Percentiles rank a stretch among this genome's conserved stretches.
These are phyloP conservation scores for Gryon sp. DNA, from an alignment of 1,140 invertebrate species.

Conservation along the genomic window DNA sequence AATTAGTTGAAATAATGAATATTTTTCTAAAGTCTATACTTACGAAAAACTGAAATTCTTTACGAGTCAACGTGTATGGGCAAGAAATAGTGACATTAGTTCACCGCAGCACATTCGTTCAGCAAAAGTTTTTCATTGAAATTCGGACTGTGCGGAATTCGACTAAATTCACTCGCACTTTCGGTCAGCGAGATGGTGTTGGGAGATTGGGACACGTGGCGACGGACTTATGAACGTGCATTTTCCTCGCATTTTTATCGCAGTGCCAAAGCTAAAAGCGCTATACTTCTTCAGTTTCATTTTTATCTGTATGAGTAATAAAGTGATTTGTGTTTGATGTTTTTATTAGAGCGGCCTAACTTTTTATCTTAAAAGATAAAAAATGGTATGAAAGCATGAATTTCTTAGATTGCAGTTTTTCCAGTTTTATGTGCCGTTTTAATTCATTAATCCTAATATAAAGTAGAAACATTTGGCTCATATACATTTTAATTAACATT, in stretches of 20 bases:
- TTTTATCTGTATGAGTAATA: constrained; percentile 9
- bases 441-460: too few species aligned
- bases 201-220: constrained; percentile 34
- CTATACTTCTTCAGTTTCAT: constrained; percentile 3
- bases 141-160: constrained; percentile 35
- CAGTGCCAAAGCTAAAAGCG: constrained; percentile 4
- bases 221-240: constrained; percentile 37
- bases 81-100: constrained; percentile 13
- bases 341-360: constrained; percentile 18
- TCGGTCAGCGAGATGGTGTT: constrained; percentile 56
- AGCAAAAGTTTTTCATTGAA: constrained; percentile 51
- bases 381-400: too few species aligned
- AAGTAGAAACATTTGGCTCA: too few species aligned
- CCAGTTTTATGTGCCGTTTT: too few species aligned
- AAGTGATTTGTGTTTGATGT: constrained; percentile 7
- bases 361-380: too few species aligned
- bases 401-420: too few species aligned
- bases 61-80: constrained; percentile 35
- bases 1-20: too few species aligned
- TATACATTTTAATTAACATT: too few species aligned
- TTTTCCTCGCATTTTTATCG: constrained; percentile 36
- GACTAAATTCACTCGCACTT: constrained; percentile 63
- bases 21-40: too few species aligned
- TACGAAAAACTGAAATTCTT: too few species aligned
- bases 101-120: constrained; percentile 5